Evolutionary conservation across 2,113 vertebrate genomes (phyloP), one percentile per base, ranked within the genome.

Genomic region (Bothrops jararaca): DNA sequence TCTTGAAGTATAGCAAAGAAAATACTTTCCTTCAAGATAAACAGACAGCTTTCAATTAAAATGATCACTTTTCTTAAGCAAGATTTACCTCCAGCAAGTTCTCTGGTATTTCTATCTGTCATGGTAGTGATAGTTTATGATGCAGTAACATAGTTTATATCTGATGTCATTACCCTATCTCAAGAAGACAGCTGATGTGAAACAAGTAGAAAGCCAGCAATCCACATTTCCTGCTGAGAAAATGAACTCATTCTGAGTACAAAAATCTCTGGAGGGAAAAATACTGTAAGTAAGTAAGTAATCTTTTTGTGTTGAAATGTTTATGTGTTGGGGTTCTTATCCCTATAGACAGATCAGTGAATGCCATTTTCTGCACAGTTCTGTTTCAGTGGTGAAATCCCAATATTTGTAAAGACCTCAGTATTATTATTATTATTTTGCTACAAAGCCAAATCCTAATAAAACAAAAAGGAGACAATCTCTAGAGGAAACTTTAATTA

Each of bases 141-240:
- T 0, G 0, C 86, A 53, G 89, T 54, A 7, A 39, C 20, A 58
- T 4, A 90, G 90, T 89, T 52, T 57, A 23, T 18, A 39, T 58
- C 15, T 11, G 1, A 88, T 26, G 34, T 45, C 0, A 0, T 7
- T 9, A 58, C 26, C 39, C 1, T 89, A 69, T n/a, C 18, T 22
- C 88, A 29, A 24, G 56, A 64, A 69, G 93, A 91, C 2, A 42
- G 11, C 1, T 87, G 23, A 18, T 74, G 29, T 12, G 60, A 64
- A 88, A 91, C 39, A 89, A 24, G 29, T 29, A 12, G 39, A n/a
- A 53, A 85, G 11, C 74, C 29, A 3, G 0, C 7, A 34, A 57
- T 11, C 22, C 96, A 85, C 60, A 26, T 2, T n/a, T 26, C 92
- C 7, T 89, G 2, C 89, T 90, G 6, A 22, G 9, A 24, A 54